Percentiles rank a stretch among this genome's conserved stretches.
Evolutionary conservation across 2,113 vertebrate genomes (phyloP).

Genomic region (Neodon shergylaensis): DNA sequence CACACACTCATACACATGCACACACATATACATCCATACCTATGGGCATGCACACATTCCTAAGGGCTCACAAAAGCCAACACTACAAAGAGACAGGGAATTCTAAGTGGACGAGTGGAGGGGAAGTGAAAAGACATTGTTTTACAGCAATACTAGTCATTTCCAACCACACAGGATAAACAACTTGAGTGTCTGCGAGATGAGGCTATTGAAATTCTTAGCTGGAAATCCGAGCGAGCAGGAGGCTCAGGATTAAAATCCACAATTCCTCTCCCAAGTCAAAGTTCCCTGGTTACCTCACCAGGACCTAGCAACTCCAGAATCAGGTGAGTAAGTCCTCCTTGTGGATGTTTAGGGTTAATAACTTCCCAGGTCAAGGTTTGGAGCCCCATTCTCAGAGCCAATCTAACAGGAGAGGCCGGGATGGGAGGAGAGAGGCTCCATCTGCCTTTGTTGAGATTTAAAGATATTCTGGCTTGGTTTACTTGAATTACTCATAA

Average conservation of each 20-base stretch:
- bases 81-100: background rate
- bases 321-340: background rate
- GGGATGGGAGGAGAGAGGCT: background rate
- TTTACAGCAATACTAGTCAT: background rate
- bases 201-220: background rate
- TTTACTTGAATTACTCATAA: constrained; percentile 90
- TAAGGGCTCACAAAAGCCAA: background rate
- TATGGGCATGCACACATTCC: background rate
- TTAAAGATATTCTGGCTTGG: constrained; percentile 82
- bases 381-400: background rate
- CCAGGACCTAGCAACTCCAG: background rate
- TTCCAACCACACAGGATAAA: background rate
- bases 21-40: background rate
- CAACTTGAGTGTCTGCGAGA: background rate
- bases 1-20: background rate
- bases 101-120: background rate
- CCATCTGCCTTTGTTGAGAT: constrained; percentile 29
- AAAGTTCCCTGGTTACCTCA: background rate
- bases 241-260: background rate
- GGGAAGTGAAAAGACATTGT: background rate
- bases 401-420: background rate
- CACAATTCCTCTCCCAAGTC: background rate
- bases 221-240: background rate
- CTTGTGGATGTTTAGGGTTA: constrained; percentile 58
- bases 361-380: constrained; percentile 41